phyloP scores from a whole-genome alignment of 2,797 vertebrate species.

The Lacerta agilis region DNA sequence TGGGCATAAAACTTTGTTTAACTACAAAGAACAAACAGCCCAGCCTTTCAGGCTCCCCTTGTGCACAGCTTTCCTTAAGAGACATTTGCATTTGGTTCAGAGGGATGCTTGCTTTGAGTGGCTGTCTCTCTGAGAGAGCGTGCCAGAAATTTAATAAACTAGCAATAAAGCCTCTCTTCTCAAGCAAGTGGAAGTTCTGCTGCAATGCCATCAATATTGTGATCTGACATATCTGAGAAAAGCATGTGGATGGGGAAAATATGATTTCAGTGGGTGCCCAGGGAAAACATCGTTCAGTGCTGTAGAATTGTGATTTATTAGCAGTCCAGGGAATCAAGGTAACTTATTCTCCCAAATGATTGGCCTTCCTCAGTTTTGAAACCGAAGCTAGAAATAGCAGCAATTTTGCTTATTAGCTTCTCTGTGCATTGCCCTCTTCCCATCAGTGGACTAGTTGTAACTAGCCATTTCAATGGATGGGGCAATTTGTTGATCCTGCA shows the following conservation, averaged over 20 bases:
- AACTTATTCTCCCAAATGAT: background rate
- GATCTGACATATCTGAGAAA: constrained; percentile 43
- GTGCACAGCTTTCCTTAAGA: constrained; percentile 7
- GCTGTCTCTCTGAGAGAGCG: constrained; percentile 3
- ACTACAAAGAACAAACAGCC: constrained; percentile 11
- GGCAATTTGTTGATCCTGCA: no score
- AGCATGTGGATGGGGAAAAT: constrained; percentile 42
- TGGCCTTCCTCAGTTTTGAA: constrained; percentile 7
- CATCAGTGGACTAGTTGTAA: background rate
- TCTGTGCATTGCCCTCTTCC: background rate
- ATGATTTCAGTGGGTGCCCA: constrained; percentile 30
- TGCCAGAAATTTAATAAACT: constrained; percentile 47
- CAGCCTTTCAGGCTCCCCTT: constrained; percentile 29
- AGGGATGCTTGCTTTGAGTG: background rate
- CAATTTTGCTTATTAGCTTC: background rate
- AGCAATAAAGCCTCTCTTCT: background rate
- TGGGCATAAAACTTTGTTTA: constrained; percentile 60
- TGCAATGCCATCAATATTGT: constrained; percentile 14
- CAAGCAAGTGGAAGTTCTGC: constrained; percentile 30
- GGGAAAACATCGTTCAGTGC: constrained; percentile 46
- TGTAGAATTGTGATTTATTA: constrained; percentile 25
- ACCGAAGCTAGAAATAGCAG: background rate
- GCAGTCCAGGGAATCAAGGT: constrained; percentile 26
- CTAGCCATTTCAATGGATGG: background rate
- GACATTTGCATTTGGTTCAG: constrained; percentile 38